These are phyloP conservation scores for Campaea margaritaria DNA, from an alignment of 2,888 invertebrate genomes.

Conservation along the genomic window DNA sequence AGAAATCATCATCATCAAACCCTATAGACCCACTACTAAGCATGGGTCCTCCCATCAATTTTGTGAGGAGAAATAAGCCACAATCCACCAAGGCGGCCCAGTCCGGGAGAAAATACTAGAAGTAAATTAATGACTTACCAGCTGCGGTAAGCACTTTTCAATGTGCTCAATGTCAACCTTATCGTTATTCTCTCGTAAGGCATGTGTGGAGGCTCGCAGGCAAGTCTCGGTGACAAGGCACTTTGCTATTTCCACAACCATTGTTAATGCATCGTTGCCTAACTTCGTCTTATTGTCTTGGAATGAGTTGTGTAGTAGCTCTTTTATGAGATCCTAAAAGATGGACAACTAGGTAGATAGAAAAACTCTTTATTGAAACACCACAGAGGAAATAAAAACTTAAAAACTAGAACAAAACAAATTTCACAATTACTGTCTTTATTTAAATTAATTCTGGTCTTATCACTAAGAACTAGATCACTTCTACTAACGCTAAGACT, in stretches of 20 bases:
- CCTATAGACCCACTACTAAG: too few species aligned
- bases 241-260: slow-evolving; percentile 82
- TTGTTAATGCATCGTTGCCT: slow-evolving; percentile 80
- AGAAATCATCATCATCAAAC: too few species aligned
- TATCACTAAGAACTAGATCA: too few species aligned
- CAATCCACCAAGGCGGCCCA: too few species aligned
- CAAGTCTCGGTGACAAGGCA: slow-evolving; percentile 83
- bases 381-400: too few species aligned
- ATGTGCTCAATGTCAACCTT: slow-evolving; percentile 82
- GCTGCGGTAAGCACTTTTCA: slow-evolving; percentile 83
- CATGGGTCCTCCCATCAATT: too few species aligned
- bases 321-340: slow-evolving; percentile 81
- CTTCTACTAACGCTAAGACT: too few species aligned
- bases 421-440: too few species aligned
- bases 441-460: too few species aligned
- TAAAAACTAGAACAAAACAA: slow-evolving; percentile 1
- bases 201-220: slow-evolving; percentile 80
- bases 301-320: slow-evolving; percentile 80
- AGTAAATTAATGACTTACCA: slow-evolving; percentile 60
- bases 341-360: neutral
- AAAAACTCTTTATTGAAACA: too few species aligned
- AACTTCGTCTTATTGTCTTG: slow-evolving; percentile 84
- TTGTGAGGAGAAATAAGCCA: too few species aligned
- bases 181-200: slow-evolving; percentile 74
- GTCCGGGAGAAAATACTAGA: too few species aligned